A percentile compares a stretch with the other conserved stretches of the same genome.
These are phyloP conservation scores for Leptocoma aspasia DNA, from an alignment of 2,113 vertebrate genomes.

Conservation along the genomic window DNA sequence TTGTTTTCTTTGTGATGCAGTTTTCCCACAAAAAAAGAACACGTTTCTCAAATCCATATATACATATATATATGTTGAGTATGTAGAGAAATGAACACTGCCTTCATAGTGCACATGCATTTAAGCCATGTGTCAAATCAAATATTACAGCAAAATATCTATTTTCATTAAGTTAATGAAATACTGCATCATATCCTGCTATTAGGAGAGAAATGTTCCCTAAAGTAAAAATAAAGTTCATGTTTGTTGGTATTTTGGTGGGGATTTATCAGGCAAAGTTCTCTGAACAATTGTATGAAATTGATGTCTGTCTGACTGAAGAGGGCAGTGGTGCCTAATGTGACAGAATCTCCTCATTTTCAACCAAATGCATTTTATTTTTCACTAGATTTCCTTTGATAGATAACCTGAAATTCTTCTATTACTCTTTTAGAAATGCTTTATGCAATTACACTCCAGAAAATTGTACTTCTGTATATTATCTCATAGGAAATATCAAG, in stretches of 20 bases:
- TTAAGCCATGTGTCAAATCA: background rate
- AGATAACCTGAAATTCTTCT: conserved; percentile 54
- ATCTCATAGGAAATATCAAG: conserved; percentile 51
- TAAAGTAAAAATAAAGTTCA: background rate
- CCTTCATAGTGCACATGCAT: background rate
- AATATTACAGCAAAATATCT: background rate
- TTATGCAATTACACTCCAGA: conserved; percentile 68
- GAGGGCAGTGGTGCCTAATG: conserved; percentile 65
- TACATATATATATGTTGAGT: background rate
- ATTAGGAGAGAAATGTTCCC: background rate
- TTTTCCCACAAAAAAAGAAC: background rate
- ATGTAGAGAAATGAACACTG: background rate
- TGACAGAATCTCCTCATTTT: background rate
- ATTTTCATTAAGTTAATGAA: background rate
- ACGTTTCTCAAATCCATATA: background rate
- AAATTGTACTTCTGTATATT: conserved; percentile 59
- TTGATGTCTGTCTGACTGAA: conserved; percentile 35
- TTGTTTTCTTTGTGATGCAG: background rate
- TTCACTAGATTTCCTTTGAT: conserved; percentile 57
- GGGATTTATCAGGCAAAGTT: background rate
- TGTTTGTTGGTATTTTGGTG: background rate
- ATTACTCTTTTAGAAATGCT: conserved; percentile 59
- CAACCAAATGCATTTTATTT: conserved; percentile 19
- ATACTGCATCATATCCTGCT: background rate
- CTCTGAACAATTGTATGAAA: background rate